These are phyloP conservation scores for Torymus tubicola DNA, from an alignment of 2,888 invertebrate genomes.

Conservation along the genomic window DNA sequence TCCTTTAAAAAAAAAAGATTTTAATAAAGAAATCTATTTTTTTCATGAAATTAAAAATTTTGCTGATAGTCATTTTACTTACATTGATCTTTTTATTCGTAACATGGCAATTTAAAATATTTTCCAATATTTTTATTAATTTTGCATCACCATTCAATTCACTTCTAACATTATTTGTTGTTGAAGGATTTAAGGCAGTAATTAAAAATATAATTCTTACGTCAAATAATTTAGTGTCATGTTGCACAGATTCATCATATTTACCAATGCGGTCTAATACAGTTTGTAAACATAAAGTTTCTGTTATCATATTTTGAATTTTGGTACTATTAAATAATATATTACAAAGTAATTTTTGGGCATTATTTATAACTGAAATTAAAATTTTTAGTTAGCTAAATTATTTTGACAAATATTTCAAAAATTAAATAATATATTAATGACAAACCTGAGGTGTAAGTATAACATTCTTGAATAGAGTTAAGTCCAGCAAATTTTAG, in stretches of 20 bases:
- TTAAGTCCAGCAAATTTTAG: conserved; percentile 82
- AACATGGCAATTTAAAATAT: conserved; percentile 75
- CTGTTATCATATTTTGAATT: conserved; percentile 78
- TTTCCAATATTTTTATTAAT: conserved; percentile 83
- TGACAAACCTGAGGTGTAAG: conserved; percentile 33
- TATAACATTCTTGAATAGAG: conserved; percentile 33
- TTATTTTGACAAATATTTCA: conserved; percentile 23
- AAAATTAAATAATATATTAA: conserved; percentile 11
- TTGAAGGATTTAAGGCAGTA: conserved; percentile 87
- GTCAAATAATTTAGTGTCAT: conserved; percentile 89
- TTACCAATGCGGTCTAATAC: conserved; percentile 85
- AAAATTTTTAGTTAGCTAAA: conserved; percentile 41
- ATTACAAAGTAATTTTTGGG: conserved; percentile 93
- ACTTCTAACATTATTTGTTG: conserved; percentile 82
- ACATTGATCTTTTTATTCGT: conserved; percentile 43
- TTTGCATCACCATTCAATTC: conserved; percentile 84
- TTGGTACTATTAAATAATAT: conserved; percentile 86
- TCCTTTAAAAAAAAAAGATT: conserved; percentile 75
- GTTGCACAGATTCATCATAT: conserved; percentile 80
- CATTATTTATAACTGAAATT: conserved; percentile 82
- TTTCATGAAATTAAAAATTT: conserved; percentile 10
- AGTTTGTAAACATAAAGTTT: conserved; percentile 74
- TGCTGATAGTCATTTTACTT: not conserved
- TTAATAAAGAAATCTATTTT: conserved; percentile 2
- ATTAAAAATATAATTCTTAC: conserved; percentile 92